phyloP scores from a whole-genome alignment of 2,888 invertebrate genomes.

The Dicyrtomina minuta region DNA sequence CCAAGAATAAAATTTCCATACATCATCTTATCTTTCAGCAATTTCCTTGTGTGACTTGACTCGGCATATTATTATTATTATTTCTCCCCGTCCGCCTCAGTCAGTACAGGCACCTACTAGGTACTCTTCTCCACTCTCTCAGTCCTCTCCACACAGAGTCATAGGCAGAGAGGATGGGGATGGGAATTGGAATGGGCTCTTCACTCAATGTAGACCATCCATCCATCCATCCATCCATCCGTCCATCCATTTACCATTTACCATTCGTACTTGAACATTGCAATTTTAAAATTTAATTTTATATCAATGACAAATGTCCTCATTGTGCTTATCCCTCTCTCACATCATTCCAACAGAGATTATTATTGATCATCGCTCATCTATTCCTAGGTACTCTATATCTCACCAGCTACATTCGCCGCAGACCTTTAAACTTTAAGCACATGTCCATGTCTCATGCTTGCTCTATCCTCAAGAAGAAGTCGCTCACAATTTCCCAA shows the following conservation, averaged over 20 bases:
- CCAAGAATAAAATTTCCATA: neutral
- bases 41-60: slow-evolving; percentile 6
- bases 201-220: neutral
- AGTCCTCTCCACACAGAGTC: too few species aligned
- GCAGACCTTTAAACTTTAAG: too few species aligned
- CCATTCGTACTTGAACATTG: neutral
- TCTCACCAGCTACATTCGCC: too few species aligned
- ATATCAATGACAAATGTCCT: slow-evolving; percentile 6
- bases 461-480: too few species aligned
- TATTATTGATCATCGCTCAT: neutral
- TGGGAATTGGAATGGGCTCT: too few species aligned
- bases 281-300: slow-evolving; percentile 11
- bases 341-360: neutral
- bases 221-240: too few species aligned
- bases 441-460: too few species aligned
- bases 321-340: neutral
- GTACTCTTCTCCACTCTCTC: too few species aligned
- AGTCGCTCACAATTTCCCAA: too few species aligned
- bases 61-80: neutral
- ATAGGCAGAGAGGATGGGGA: too few species aligned
- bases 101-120: too few species aligned
- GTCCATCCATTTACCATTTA: too few species aligned
- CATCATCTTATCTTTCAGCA: slow-evolving; percentile 14
- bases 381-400: neutral
- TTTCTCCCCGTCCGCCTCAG: slow-evolving; percentile 1